Conservation (phyloP, 2,113 vertebrate species). For the Prochilodus magdalenae region DNA sequence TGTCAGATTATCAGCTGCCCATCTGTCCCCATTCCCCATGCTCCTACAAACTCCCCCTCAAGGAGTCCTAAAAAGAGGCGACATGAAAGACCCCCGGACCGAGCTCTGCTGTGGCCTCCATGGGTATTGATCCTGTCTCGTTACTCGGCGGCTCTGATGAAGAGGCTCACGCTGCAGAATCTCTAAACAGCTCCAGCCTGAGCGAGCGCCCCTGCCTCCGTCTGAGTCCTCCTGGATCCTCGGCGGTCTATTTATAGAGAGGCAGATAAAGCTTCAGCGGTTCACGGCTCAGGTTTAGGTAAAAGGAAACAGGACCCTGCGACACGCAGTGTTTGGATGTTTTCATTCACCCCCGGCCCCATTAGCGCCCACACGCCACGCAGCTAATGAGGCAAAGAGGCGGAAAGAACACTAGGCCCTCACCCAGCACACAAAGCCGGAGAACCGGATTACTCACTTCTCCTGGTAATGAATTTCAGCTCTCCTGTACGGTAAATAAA, state of each 20-base stretch:
- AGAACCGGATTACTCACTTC: not conserved
- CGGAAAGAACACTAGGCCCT: not conserved
- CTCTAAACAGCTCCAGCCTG: not conserved
- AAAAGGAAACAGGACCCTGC: not conserved
- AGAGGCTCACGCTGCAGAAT: not conserved
- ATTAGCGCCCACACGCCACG: not conserved
- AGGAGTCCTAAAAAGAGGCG: not conserved
- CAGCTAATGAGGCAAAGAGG: not conserved
- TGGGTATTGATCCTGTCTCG: not conserved
- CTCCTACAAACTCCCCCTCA: not conserved
- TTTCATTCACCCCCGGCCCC: not conserved
- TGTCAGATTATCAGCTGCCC: not conserved
- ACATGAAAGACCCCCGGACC: not conserved
- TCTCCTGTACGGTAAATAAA: constrained; percentile 1
- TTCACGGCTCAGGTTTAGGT: not conserved
- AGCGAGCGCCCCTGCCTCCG: not conserved
- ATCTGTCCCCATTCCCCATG: not conserved
- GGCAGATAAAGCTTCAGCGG: not conserved
- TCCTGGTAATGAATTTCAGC: not conserved
- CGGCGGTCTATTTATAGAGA: not conserved
- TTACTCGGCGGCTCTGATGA: not conserved
- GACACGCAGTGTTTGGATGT: not conserved
- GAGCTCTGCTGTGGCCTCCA: not conserved
- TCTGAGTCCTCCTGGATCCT: not conserved
- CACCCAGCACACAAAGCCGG: not conserved